These are phyloP conservation scores for Tenthredo notha DNA, from an alignment of 2,888 invertebrate genomes.

Conservation along the genomic window DNA sequence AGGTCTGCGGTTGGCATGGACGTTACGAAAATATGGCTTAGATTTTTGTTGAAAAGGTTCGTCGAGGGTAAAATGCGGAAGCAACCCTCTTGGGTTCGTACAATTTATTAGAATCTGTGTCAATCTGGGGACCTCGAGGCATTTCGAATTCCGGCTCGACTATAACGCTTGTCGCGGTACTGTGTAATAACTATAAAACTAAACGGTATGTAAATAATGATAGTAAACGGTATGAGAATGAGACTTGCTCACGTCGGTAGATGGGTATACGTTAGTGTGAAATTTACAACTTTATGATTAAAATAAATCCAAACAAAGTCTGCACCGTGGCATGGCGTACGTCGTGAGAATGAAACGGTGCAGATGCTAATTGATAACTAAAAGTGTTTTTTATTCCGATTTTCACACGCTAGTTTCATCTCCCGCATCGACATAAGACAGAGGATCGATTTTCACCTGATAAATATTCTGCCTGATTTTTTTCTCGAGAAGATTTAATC, in stretches of 20 bases:
- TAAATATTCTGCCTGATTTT: neutral
- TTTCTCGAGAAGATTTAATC: neutral
- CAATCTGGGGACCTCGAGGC: slow-evolving; percentile 2
- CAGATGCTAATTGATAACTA: neutral
- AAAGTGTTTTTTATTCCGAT: neutral
- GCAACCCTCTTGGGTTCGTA: slow-evolving; percentile 19
- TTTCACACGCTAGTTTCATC: neutral
- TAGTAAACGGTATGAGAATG: neutral
- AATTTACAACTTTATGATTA: slow-evolving; percentile 19
- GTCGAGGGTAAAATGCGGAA: neutral
- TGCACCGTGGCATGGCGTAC: neutral
- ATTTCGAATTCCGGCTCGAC: slow-evolving; percentile 13
- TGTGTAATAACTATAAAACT: slow-evolving; percentile 37
- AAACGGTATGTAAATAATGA: slow-evolving; percentile 26
- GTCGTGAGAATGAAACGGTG: neutral
- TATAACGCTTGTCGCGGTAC: neutral
- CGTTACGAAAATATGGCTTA: neutral
- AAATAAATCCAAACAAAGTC: neutral
- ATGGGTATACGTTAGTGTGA: neutral
- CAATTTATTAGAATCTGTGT: slow-evolving; percentile 37
- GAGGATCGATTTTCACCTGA: neutral
- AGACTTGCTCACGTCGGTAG: neutral
- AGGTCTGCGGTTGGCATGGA: slow-evolving; percentile 1
- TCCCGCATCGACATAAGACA: neutral
- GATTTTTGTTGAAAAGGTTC: neutral